Conservation (phyloP, 2,113 vertebrate genomes). For the Piprites chloris region DNA sequence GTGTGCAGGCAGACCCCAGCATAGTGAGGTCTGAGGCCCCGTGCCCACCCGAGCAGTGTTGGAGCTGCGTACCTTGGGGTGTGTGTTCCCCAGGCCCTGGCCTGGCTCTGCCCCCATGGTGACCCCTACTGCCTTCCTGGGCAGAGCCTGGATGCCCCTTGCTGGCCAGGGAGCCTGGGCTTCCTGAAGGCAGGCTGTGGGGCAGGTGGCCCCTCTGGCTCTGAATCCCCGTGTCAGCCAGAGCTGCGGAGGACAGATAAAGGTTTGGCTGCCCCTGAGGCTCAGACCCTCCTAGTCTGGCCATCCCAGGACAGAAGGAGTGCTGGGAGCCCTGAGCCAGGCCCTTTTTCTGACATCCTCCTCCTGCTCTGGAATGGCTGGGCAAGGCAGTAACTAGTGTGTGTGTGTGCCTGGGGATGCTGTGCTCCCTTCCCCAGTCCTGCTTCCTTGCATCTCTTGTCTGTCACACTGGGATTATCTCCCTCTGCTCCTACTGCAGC, state of each 20-base stretch:
- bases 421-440: not conserved
- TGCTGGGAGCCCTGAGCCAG: not conserved
- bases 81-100: fast-evolving
- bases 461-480: conserved; percentile 49
- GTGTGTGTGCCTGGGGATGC: not conserved
- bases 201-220: not conserved
- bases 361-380: not conserved
- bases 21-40: not conserved
- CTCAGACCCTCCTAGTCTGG: not conserved
- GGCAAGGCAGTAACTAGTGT: not conserved
- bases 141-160: not conserved
- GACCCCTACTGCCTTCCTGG: not conserved
- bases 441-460: not conserved
- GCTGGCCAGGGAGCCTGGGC: not conserved
- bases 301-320: not conserved
- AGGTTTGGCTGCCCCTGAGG: not conserved
- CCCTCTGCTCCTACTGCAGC: conserved; percentile 17
- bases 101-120: fast-evolving
- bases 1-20: not conserved
- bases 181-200: not conserved
- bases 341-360: not conserved
- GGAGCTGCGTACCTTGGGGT: not conserved
- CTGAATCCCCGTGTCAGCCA: fast-evolving
- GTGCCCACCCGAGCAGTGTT: fast-evolving
- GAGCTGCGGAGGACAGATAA: not conserved